These are phyloP conservation scores for Himalopsyche kuldschensis DNA, from an alignment of 2,888 invertebrate species.

Conservation along the genomic window DNA sequence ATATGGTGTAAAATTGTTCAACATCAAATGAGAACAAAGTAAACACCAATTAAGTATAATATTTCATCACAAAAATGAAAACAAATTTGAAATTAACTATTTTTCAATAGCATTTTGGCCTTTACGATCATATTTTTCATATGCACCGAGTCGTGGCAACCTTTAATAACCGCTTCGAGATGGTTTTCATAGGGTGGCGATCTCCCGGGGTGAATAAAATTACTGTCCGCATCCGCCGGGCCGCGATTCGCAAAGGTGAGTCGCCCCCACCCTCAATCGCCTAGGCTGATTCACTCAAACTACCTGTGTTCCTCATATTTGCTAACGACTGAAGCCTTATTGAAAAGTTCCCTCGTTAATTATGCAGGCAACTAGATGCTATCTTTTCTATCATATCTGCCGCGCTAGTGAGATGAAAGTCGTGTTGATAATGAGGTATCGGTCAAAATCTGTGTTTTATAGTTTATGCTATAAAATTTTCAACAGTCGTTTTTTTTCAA, in stretches of 20 bases:
- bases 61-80: no score
- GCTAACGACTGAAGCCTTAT: constrained; percentile 4
- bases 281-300: background rate
- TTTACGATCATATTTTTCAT: no score
- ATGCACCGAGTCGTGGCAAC: background rate
- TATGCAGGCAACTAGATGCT: background rate
- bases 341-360: constrained; percentile 10
- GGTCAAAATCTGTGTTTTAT: background rate
- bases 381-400: background rate
- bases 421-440: background rate
- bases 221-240: background rate
- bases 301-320: background rate
- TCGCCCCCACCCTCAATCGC: background rate
- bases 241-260: background rate
- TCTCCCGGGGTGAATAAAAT: background rate
- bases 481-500: no score
- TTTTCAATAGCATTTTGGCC: no score
- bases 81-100: no score
- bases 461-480: no score
- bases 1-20: no score
- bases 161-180: background rate
- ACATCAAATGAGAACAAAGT: no score
- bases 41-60: no score
- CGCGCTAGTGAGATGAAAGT: background rate
- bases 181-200: background rate